Evolutionary conservation across 2,797 vertebrate species (phyloP).

Genomic region (Tapirus indicus): DNA sequence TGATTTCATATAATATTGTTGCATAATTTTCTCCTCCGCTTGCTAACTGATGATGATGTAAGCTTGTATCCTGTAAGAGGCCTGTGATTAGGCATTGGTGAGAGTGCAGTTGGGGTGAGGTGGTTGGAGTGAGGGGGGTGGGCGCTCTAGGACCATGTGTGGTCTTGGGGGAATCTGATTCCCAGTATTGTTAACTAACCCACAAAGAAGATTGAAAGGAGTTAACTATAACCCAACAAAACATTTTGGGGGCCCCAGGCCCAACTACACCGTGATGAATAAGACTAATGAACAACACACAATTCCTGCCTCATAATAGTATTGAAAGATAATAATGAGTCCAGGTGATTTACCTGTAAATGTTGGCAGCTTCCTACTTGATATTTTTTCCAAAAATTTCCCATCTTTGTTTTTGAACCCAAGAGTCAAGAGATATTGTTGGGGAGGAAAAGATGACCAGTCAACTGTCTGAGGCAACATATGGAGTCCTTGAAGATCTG

Average conservation of each 20-base stretch:
- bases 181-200: background rate
- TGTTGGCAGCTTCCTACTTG: slow-evolving; percentile 81
- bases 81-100: background rate
- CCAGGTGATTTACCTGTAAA: slow-evolving; percentile 84
- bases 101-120: background rate
- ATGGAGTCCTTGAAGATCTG: slow-evolving; percentile 85
- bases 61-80: background rate
- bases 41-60: background rate
- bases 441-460: slow-evolving; percentile 78
- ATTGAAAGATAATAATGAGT: background rate
- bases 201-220: background rate
- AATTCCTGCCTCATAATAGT: background rate
- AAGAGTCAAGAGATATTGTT: slow-evolving; percentile 86
- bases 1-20: background rate
- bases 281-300: background rate
- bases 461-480: slow-evolving; percentile 85
- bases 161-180: background rate
- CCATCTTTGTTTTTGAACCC: slow-evolving; percentile 87
- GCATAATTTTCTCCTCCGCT: background rate
- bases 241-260: background rate
- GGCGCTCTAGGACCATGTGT: background rate
- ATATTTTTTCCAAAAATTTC: slow-evolving; percentile 85
- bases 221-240: background rate
- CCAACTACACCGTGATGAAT: background rate
- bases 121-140: background rate